Base-by-base conservation (phyloP, 2,888 invertebrate species). In the Campopleginae sp. region DNA sequence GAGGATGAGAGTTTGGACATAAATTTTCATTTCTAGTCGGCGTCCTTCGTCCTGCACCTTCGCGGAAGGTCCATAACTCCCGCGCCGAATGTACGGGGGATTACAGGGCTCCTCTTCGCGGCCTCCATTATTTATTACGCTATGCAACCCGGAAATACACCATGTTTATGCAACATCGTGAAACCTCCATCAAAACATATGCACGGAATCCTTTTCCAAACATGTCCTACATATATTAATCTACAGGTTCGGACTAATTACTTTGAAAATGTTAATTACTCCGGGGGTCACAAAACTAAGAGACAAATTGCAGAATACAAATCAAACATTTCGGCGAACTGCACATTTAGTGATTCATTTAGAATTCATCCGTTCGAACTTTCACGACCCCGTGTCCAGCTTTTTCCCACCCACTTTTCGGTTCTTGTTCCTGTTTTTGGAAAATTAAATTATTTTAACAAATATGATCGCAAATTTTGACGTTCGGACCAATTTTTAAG, bases 91-190 rank as follows among this genome's bases (percentile, higher is more conserved):
- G 82, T 82, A 76, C 80, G 72, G 75, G 76, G 85, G 82, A 85
- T 85, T 85, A 82, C 82, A 72, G 76, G 82, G 66, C 77, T 77
- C 70, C 74, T 80, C 76, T 81, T 66, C 72, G 77, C 75, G 79
- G 82, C 72, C 82, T 78, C 58, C 82, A 85, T 82, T 82, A 82
- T 85, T 85, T 85, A 85, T 85, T 82, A 82, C 76, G n/a, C 61
- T 33, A 44, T 72, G 71, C 61, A 54, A n/a, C 80, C 80, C 70
- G 63, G 72, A 68, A 77, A 77, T 77, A 80, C 63, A 51, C 63
- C 44, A 72, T 46, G 27, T 66, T 27, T 65, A 80, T 66, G 75
- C 80, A 75, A 68, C 80, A 58, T 68, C 31, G 23, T 58, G 58
- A 58, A 46, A 75, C 42, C 51, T 63, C 46, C 38, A 27, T 38